Conservation (phyloP, 2,888 invertebrate genomes). For the Trissolcus japonicus region DNA sequence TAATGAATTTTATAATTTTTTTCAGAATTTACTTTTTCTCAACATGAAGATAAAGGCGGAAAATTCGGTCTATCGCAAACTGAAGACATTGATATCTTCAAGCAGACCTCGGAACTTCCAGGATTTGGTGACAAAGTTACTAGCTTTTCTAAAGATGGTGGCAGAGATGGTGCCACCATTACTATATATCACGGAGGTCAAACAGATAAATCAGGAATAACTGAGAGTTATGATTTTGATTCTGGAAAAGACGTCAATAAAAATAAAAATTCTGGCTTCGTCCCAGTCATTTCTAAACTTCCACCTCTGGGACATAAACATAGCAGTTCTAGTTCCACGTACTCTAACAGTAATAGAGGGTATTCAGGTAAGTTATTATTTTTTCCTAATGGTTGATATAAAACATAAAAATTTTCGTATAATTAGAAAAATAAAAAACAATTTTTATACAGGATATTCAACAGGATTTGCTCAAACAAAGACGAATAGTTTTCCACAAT, state of each 20-base stretch:
- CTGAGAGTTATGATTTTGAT: constrained; percentile 12
- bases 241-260: background rate
- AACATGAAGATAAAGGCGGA: constrained; percentile 8
- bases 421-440: constrained; percentile 3
- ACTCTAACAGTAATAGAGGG: background rate
- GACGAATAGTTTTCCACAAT: constrained; percentile 34
- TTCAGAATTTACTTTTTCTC: background rate
- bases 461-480: constrained; percentile 8
- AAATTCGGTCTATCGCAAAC: background rate
- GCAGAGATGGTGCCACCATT: constrained; percentile 31
- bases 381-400: too few species aligned
- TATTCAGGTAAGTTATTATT: constrained; percentile 15
- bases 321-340: constrained; percentile 29
- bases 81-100: constrained; percentile 22
- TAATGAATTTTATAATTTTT: background rate
- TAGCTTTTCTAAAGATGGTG: constrained; percentile 26
- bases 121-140: constrained; percentile 29
- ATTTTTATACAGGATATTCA: constrained; percentile 1
- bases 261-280: constrained; percentile 14
- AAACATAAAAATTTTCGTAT: background rate
- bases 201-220: constrained; percentile 7
- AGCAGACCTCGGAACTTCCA: constrained; percentile 15
- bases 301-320: constrained; percentile 32
- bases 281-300: constrained; percentile 32
- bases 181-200: constrained; percentile 37